A percentile compares a stretch with the other conserved stretches of the same genome.
These are phyloP conservation scores for Lagorchestes hirsutus DNA, from an alignment of 2,797 vertebrate genomes.

Conservation along the genomic window DNA sequence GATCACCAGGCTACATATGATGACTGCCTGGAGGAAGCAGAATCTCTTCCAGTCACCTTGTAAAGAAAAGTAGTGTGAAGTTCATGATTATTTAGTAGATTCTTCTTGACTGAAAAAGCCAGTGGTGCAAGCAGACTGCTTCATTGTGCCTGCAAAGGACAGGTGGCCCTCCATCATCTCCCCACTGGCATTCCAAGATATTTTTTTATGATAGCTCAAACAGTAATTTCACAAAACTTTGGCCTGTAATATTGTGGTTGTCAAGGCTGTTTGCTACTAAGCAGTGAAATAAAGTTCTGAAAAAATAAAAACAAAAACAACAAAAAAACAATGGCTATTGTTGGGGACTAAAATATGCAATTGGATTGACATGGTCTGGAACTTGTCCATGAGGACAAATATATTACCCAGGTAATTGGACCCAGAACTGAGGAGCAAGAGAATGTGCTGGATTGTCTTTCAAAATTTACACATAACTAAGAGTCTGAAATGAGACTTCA, in stretches of 20 bases:
- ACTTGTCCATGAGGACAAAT: background rate
- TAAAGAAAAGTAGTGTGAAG: slow-evolving; percentile 66
- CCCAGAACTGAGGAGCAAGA: background rate
- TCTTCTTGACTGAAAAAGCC: background rate
- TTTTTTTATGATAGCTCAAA: background rate
- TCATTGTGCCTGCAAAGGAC: background rate
- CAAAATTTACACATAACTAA: background rate
- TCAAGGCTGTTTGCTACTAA: slow-evolving; percentile 35
- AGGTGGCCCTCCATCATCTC: background rate
- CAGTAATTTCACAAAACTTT: background rate
- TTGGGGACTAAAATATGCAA: background rate
- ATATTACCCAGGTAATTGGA: background rate
- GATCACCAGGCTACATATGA: slow-evolving; percentile 94
- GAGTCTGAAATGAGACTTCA: background rate
- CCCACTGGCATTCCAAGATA: accelerated
- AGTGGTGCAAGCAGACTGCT: background rate
- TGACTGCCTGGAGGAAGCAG: slow-evolving; percentile 93
- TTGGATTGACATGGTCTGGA: background rate
- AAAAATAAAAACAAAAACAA: background rate
- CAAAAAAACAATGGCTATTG: too few species aligned
- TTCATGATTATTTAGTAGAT: background rate
- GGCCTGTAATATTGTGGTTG: background rate
- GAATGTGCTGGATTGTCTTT: background rate
- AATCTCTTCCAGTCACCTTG: slow-evolving; percentile 88
- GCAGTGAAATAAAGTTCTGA: background rate